Evolutionary conservation across 2,888 invertebrate genomes (phyloP).

Genomic region (Coelinius sp.): DNA sequence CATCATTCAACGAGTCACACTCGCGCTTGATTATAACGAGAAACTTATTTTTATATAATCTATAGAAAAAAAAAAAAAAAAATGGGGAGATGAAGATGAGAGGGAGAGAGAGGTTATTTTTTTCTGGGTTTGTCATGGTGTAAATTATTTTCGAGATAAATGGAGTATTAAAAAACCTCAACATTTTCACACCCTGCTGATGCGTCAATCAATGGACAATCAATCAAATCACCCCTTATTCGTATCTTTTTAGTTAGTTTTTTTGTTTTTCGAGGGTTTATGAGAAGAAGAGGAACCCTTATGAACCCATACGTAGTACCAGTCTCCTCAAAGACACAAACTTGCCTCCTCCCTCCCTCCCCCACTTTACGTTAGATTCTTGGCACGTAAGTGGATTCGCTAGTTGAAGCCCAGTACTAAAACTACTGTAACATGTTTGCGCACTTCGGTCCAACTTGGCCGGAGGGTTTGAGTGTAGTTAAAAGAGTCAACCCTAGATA

Average conservation of each 20-base stretch:
- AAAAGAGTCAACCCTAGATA: constrained; percentile 20
- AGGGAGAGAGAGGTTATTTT: neutral
- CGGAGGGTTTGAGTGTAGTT: constrained; percentile 5
- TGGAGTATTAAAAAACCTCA: neutral
- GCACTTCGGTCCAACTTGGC: constrained; percentile 11
- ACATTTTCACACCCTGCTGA: constrained; percentile 4
- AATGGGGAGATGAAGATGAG: neutral
- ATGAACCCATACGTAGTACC: constrained; percentile 10
- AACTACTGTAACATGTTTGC: constrained; percentile 25
- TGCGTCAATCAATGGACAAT: constrained; percentile 34
- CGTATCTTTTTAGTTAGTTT: neutral
- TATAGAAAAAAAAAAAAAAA: constrained; percentile 8
- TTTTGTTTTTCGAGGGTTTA: neutral
- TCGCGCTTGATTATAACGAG: constrained; percentile 23
- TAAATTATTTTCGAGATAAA: constrained; percentile 8
- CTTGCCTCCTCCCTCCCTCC: neutral
- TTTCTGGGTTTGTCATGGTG: neutral
- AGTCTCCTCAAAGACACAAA: constrained; percentile 13
- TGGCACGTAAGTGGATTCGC: constrained; percentile 18
- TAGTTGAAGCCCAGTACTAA: constrained; percentile 4
- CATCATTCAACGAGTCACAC: constrained; percentile 21
- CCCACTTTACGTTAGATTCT: constrained; percentile 27
- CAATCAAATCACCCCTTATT: constrained; percentile 24
- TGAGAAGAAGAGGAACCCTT: neutral
- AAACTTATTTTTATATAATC: constrained; percentile 34